Evolutionary conservation across 92 coral and sea anemone genomes (phyloP).

Genomic region (Scolanthus callimorphus): DNA sequence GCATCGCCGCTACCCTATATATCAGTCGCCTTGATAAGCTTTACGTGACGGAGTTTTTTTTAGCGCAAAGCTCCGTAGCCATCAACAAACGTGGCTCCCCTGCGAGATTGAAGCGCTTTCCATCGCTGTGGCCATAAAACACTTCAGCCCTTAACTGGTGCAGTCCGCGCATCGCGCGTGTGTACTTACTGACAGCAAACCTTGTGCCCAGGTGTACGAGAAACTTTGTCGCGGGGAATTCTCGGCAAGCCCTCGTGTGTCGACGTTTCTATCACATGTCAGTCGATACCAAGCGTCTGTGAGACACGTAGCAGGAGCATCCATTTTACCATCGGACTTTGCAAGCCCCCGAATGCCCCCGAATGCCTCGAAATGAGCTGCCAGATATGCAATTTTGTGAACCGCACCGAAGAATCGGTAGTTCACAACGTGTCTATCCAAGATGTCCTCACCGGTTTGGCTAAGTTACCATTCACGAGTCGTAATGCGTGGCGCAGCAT

Average conservation of each 20-base stretch:
- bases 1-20: conserved; percentile 41
- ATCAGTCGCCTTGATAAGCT: conserved; percentile 19
- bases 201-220: conserved; percentile 49
- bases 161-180: conserved; percentile 33
- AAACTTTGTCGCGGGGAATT: conserved; percentile 50
- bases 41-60: conserved; percentile 52
- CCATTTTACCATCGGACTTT: conserved; percentile 41
- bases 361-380: too few species aligned
- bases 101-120: conserved; percentile 51
- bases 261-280: conserved; percentile 37
- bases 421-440: too few species aligned
- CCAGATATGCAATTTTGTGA: too few species aligned
- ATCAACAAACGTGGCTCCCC: conserved; percentile 58
- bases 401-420: too few species aligned
- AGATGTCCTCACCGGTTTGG: too few species aligned
- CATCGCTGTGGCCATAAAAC: conserved; percentile 40
- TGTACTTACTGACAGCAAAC: conserved; percentile 51
- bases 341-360: too few species aligned
- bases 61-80: conserved; percentile 40
- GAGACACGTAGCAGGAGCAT: conserved; percentile 42
- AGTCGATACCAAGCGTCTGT: conserved; percentile 45
- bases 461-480: too few species aligned
- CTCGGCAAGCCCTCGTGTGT: conserved; percentile 51
- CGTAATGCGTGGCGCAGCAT: too few species aligned
- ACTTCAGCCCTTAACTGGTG: conserved; percentile 49